Conservation (phyloP, 2,888 invertebrate species). For the Tanypteryx hageni region DNA sequence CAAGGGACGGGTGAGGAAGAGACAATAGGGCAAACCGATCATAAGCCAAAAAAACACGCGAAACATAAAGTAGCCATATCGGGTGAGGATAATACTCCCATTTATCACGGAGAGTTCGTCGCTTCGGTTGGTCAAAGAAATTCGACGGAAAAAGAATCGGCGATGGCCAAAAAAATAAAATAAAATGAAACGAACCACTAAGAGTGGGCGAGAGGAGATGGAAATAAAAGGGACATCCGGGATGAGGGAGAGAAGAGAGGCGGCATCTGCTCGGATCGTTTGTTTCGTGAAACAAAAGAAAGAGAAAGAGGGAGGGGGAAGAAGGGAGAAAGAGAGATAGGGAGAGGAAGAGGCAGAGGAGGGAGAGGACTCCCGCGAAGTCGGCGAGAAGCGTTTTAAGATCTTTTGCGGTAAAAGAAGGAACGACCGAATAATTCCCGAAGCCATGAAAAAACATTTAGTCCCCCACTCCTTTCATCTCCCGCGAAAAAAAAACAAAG, state of each 20-base stretch:
- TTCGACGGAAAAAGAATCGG: not conserved
- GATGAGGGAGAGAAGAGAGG: not conserved
- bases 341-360: not conserved
- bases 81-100: too few species aligned
- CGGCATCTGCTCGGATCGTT: conserved; percentile 16
- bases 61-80: too few species aligned
- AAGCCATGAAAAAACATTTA: not conserved
- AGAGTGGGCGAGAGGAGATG: not conserved
- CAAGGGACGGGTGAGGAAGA: too few species aligned
- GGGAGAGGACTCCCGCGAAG: not conserved
- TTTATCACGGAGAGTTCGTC: too few species aligned
- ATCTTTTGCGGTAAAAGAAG: not conserved
- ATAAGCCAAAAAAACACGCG: too few species aligned
- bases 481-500: not conserved
- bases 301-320: not conserved
- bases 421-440: not conserved
- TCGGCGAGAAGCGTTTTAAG: not conserved
- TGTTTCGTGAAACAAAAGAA: not conserved
- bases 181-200: not conserved
- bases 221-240: not conserved
- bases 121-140: not conserved
- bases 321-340: not conserved
- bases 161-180: not conserved
- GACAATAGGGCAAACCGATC: too few species aligned
- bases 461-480: not conserved